phyloP scores from a whole-genome alignment of 2,113 vertebrate species.

The Varanus komodoensis region DNA sequence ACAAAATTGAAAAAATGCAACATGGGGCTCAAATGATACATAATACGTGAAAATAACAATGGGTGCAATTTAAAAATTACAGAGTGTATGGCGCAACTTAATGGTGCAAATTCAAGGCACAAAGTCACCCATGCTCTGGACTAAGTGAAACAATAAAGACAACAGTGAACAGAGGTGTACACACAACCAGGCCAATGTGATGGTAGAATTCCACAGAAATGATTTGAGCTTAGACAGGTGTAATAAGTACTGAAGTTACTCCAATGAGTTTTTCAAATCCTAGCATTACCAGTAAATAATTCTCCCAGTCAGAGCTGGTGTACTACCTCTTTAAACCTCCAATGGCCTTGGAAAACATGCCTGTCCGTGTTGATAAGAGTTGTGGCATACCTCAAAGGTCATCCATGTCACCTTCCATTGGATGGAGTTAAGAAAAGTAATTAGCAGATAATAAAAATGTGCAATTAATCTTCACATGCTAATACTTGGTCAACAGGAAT shows the following conservation, averaged over 20 bases:
- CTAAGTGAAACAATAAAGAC: background rate
- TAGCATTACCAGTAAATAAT: constrained; percentile 8
- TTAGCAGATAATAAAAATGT: constrained; percentile 55
- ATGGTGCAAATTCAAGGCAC: background rate
- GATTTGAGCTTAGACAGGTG: background rate
- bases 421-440: constrained; percentile 39
- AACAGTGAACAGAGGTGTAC: background rate
- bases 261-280: background rate
- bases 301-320: constrained; percentile 3
- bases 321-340: background rate
- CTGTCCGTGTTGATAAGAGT: constrained; percentile 7
- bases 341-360: constrained; percentile 12
- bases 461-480: constrained; percentile 41
- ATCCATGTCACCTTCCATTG: constrained; percentile 15
- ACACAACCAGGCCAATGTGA: background rate
- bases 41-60: background rate
- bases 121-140: background rate
- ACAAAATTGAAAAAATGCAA: background rate
- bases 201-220: background rate
- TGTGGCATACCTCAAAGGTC: background rate
- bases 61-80: background rate
- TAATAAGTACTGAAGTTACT: background rate
- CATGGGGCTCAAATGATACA: background rate
- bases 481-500: constrained; percentile 43
- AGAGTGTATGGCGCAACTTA: background rate